phyloP scores from a whole-genome alignment of 2,113 vertebrate genomes.

The Alces alces region DNA sequence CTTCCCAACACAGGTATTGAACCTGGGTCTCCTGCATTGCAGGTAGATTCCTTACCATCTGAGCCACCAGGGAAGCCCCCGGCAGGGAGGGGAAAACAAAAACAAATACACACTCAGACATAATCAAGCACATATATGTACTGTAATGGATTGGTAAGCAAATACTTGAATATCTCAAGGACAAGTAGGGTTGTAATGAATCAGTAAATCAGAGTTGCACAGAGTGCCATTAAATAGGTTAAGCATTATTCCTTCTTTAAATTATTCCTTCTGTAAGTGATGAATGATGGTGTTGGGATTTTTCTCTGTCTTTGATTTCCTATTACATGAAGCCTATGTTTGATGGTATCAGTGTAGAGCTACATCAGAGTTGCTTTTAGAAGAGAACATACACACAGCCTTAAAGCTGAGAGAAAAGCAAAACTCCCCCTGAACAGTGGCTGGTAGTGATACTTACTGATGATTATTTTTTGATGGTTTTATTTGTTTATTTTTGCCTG shows the following conservation, averaged over 20 bases:
- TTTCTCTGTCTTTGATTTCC: neutral
- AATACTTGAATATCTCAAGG: neutral
- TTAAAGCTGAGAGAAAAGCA: neutral
- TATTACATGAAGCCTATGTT: neutral
- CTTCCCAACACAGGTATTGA: neutral
- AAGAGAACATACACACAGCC: neutral
- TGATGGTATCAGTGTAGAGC: neutral
- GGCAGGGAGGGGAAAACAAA: neutral
- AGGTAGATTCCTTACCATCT: neutral
- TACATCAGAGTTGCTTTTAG: neutral
- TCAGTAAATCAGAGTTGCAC: neutral
- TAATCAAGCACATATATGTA: neutral
- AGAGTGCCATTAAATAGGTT: neutral
- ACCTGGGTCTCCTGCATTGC: neutral
- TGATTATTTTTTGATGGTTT: neutral
- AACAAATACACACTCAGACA: neutral
- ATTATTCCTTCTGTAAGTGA: neutral
- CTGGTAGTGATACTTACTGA: neutral
- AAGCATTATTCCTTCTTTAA: neutral
- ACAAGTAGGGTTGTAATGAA: neutral
- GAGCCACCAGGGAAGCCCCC: neutral
- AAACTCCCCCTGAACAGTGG: neutral
- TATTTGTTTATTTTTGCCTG: neutral
- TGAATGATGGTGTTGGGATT: neutral
- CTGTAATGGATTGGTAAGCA: neutral